Evolutionary conservation across 2,888 invertebrate species (phyloP).

Genomic region (Chrysina gloriosa): DNA sequence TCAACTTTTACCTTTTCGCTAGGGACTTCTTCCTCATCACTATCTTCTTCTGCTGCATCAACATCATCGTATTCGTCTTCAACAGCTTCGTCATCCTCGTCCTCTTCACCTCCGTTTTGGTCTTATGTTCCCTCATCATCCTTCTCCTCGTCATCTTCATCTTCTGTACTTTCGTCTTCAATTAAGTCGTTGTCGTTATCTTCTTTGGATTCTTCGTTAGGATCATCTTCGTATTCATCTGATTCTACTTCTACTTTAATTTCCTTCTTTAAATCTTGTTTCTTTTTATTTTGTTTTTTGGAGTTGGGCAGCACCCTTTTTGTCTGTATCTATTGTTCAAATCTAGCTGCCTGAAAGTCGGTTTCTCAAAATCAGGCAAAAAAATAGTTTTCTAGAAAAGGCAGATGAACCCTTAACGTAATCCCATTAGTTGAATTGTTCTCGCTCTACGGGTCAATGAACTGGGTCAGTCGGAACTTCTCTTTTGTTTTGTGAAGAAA

Average conservation of each 20-base stretch:
- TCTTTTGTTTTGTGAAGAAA: too few relatives aligned
- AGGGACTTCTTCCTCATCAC: slow-evolving; percentile 42
- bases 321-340: background rate
- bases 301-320: slow-evolving; percentile 3
- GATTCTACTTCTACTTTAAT: slow-evolving; percentile 24
- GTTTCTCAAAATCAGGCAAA: too few relatives aligned
- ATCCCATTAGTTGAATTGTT: too few relatives aligned
- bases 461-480: too few relatives aligned
- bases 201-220: slow-evolving; percentile 21
- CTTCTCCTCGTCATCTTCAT: slow-evolving; percentile 47
- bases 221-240: slow-evolving; percentile 36
- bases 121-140: slow-evolving; percentile 45
- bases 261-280: background rate
- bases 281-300: slow-evolving; percentile 14
- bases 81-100: slow-evolving; percentile 41
- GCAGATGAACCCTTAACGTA: too few relatives aligned
- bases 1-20: slow-evolving; percentile 30
- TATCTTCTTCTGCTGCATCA: slow-evolving; percentile 45
- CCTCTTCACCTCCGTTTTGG: slow-evolving; percentile 40
- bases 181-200: slow-evolving; percentile 39
- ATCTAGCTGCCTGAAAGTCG: too few relatives aligned
- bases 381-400: too few relatives aligned
- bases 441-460: too few relatives aligned
- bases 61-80: slow-evolving; percentile 29
- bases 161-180: slow-evolving; percentile 38